These are phyloP conservation scores for Leptobrachium leishanense DNA, from an alignment of 2,113 vertebrate species.

Conservation along the genomic window DNA sequence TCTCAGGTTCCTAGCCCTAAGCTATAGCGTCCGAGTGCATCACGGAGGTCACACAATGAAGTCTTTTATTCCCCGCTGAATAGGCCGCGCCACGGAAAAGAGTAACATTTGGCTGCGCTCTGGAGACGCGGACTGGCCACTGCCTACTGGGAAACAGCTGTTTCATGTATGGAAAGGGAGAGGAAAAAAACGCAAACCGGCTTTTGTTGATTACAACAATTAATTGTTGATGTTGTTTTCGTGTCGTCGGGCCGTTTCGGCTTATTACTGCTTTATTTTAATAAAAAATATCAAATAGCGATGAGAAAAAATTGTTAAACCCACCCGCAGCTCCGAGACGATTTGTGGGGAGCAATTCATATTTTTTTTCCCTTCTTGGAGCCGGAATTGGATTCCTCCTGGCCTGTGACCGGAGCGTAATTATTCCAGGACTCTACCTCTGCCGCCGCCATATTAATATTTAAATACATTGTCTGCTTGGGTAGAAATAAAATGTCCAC, in stretches of 20 bases:
- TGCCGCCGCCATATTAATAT: conserved; percentile 36
- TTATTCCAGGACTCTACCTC: conserved; percentile 3
- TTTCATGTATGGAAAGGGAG: neutral
- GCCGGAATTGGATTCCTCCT: neutral
- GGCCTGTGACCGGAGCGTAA: conserved; percentile 3
- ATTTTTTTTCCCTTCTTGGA: neutral
- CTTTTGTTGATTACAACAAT: conserved; percentile 1
- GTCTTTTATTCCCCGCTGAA: conserved; percentile 37
- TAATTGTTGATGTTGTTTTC: neutral
- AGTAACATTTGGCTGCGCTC: conserved; percentile 35
- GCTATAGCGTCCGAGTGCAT: conserved; percentile 33
- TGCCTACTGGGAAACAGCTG: conserved; percentile 29
- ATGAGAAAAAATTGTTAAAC: neutral
- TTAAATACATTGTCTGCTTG: conserved; percentile 29
- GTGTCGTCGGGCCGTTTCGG: neutral
- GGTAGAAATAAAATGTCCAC: conserved; percentile 34
- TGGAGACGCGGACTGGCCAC: conserved; percentile 27
- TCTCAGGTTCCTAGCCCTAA: conserved; percentile 56
- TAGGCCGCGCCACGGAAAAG: conserved; percentile 24
- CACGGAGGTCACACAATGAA: conserved; percentile 38
- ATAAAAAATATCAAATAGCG: neutral
- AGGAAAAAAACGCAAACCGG: neutral
- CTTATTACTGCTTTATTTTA: neutral
- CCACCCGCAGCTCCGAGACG: neutral
- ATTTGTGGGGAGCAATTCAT: neutral